Evolutionary conservation across 1,140 invertebrate species (phyloP).

Genomic region (Atta cephalotes): DNA sequence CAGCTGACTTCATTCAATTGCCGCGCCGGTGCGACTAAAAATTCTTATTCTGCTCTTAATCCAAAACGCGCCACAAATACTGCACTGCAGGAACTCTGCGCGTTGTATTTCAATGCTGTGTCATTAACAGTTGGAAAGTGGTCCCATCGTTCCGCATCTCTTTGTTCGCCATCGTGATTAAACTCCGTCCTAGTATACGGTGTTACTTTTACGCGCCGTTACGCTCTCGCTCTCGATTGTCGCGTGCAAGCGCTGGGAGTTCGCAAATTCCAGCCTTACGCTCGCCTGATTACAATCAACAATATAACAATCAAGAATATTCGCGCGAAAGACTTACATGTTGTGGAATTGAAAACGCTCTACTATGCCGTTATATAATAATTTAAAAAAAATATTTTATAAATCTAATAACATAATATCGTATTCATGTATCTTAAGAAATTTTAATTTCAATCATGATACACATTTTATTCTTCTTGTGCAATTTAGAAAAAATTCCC

Average conservation of each 20-base stretch:
- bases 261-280: slow-evolving; percentile 9
- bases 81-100: neutral
- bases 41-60: neutral
- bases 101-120: slow-evolving; percentile 41
- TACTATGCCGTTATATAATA: neutral
- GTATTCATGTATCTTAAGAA: neutral
- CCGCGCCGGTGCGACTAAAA: neutral
- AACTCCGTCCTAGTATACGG: slow-evolving; percentile 22
- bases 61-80: slow-evolving; percentile 21
- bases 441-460: neutral
- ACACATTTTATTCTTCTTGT: neutral
- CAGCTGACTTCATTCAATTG: neutral
- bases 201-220: slow-evolving; percentile 37
- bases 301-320: slow-evolving; percentile 32
- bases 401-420: slow-evolving; percentile 3
- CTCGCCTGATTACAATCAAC: slow-evolving; percentile 23
- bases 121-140: slow-evolving; percentile 56
- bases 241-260: neutral
- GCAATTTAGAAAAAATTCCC: slow-evolving; percentile 8
- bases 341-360: neutral
- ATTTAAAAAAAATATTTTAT: neutral
- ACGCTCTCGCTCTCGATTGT: slow-evolving; percentile 25
- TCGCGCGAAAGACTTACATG: neutral
- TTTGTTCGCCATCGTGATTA: slow-evolving; percentile 44
- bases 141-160: slow-evolving; percentile 6